These are phyloP conservation scores for Daboia siamensis DNA, from an alignment of 2,113 vertebrate species.

Conservation along the genomic window DNA sequence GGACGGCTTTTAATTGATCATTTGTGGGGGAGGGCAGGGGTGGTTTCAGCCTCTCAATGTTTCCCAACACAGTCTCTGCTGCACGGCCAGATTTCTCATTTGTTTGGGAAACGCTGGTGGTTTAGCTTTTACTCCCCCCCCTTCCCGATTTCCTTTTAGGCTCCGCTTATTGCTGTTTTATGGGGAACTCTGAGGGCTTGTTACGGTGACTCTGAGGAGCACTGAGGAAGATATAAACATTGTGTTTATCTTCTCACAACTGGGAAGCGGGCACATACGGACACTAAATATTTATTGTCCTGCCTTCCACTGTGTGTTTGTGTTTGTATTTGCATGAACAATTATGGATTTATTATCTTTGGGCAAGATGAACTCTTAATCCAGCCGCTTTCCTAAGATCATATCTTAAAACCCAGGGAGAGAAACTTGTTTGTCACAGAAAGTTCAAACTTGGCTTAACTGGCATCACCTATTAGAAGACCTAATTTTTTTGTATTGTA, in stretches of 20 bases:
- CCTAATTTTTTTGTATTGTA: neutral
- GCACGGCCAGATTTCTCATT: slow-evolving; percentile 23
- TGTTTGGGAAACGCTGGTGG: slow-evolving; percentile 26
- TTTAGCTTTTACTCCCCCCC: slow-evolving; percentile 17
- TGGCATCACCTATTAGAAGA: slow-evolving; percentile 32
- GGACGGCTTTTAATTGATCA: slow-evolving; percentile 74
- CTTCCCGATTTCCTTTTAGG: slow-evolving; percentile 3
- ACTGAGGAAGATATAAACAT: neutral
- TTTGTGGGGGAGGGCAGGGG: slow-evolving; percentile 61
- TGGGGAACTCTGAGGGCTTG: slow-evolving; percentile 16
- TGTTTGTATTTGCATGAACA: slow-evolving; percentile 20
- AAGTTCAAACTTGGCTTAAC: slow-evolving; percentile 30
- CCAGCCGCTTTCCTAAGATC: slow-evolving; percentile 26
- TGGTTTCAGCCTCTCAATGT: slow-evolving; percentile 55
- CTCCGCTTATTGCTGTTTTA: neutral
- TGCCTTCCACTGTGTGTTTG: slow-evolving; percentile 6
- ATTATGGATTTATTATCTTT: neutral
- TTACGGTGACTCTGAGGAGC: neutral
- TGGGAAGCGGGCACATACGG: slow-evolving; percentile 1
- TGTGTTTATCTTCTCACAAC: slow-evolving; percentile 25
- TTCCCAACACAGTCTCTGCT: slow-evolving; percentile 48
- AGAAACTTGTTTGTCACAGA: slow-evolving; percentile 39
- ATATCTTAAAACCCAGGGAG: neutral
- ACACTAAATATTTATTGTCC: neutral
- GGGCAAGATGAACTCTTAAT: neutral